Evolutionary conservation across 2,113 vertebrate genomes (phyloP), one percentile per base, ranked within the genome.

Genomic region (Oreochromis niloticus): DNA sequence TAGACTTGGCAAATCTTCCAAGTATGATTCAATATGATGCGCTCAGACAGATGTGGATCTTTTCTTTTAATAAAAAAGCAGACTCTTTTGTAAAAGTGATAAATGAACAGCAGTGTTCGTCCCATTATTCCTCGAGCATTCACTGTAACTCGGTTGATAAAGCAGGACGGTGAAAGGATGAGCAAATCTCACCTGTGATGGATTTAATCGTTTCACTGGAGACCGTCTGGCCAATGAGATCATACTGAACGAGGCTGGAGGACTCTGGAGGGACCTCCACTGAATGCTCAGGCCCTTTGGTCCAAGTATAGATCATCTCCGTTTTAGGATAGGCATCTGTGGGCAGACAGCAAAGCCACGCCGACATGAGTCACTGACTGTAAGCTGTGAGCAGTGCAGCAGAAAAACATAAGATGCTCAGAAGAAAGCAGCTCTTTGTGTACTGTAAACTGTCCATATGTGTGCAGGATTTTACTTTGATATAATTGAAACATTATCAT

Each of bases 231-330:
- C 98, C 98, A 84, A 98, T 97, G 86, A 99, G 97, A 91, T 99
- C 99, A 92, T 99, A 99, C 84, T 99, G 99, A 91, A 99, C 98
- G 83, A 99, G 97, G 93, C 99, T 99, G 91, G 99, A 99, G 71
- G 98, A 99, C 93, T 99, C 98, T 85, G 98, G 96, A 52, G 99
- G 99, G 43, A 99, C 98, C 95, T 99, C 99, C 92, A 99, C 99
- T 32, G 99, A 99, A 82, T 99, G 96, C 94, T 98, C 94, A 1
- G 98, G 98, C 83, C 98, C 98, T 97, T 99, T 99, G 87, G 98
- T 99, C 99, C 99, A 99, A 2, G 98, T 99, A 91, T 99, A 99
- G 94, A 99, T 98, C 97, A 99, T 97, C 96, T 99, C 99, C 63
- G 97, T 99, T 96, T 97, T 99, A 9, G 99, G 99, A 93, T 99